phyloP scores from a whole-genome alignment of 2,797 vertebrate genomes.

The Halcyon badia region DNA sequence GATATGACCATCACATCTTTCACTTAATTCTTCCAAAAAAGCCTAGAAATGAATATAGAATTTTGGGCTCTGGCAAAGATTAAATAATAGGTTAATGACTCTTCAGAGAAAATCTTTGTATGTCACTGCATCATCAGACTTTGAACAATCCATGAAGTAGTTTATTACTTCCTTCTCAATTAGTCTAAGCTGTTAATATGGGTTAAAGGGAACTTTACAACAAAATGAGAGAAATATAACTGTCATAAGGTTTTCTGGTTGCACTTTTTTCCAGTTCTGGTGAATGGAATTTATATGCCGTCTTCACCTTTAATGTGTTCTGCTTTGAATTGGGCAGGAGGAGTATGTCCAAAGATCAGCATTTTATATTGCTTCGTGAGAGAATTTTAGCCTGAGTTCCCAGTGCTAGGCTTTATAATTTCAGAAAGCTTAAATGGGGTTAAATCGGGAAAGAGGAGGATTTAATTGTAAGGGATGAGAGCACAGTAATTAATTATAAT shows the following conservation, averaged over 20 bases:
- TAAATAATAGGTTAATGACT: slow-evolving; percentile 8
- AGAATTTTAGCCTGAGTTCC: not conserved
- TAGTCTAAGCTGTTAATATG: slow-evolving; percentile 74
- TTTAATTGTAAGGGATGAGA: not conserved
- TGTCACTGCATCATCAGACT: slow-evolving; percentile 42
- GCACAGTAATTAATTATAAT: not conserved
- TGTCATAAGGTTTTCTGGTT: slow-evolving; percentile 57
- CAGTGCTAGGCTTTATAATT: not conserved
- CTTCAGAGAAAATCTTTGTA: slow-evolving; percentile 1
- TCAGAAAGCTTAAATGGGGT: not conserved
- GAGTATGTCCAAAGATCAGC: slow-evolving; percentile 12
- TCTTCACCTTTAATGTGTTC: slow-evolving; percentile 46
- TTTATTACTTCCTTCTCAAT: slow-evolving; percentile 61
- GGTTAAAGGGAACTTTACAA: slow-evolving; percentile 63
- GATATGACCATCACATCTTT: slow-evolving; percentile 54
- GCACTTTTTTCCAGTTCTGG: slow-evolving; percentile 62
- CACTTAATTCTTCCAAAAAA: slow-evolving; percentile 29
- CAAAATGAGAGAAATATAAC: slow-evolving; percentile 72
- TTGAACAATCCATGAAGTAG: not conserved
- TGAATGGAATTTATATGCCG: slow-evolving; percentile 73
- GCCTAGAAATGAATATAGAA: not conserved
- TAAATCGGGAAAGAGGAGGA: not conserved
- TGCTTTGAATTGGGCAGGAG: slow-evolving; percentile 39
- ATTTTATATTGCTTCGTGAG: not conserved
- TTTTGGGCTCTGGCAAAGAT: not conserved